A percentile compares a stretch with the other conserved stretches of the same genome.
phyloP scores from a whole-genome alignment of 2,888 invertebrate species.

The Byasa hedistus region DNA sequence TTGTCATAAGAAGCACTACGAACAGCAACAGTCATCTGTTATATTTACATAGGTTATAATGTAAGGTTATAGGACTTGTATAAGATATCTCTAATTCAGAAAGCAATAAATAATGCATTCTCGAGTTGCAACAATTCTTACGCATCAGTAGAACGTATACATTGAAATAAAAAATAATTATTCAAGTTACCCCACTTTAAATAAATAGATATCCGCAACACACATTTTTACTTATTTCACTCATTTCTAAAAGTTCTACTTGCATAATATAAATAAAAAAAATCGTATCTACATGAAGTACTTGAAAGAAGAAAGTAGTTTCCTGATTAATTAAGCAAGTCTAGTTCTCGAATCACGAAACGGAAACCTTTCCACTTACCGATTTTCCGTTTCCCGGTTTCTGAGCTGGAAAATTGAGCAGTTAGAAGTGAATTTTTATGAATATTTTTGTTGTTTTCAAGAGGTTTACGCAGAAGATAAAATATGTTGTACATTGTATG shows the following conservation, averaged over 20 bases:
- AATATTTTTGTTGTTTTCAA: slow-evolving; percentile 18
- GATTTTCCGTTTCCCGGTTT: slow-evolving; percentile 44
- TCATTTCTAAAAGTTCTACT: neutral
- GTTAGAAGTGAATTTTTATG: slow-evolving; percentile 11
- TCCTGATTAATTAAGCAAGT: slow-evolving; percentile 16
- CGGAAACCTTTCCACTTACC: slow-evolving; percentile 48
- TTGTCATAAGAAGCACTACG: too few species aligned
- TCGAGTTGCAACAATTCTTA: too few species aligned
- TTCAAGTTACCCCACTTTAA: too few species aligned
- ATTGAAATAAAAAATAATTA: too few species aligned
- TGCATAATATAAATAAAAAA: neutral
- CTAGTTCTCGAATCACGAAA: slow-evolving; percentile 33
- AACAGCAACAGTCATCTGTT: too few species aligned
- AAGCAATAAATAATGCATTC: too few species aligned
- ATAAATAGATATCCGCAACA: too few species aligned
- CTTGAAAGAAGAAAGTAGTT: neutral
- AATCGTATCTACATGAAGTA: neutral
- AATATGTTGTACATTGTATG: neutral
- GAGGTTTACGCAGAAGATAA: neutral
- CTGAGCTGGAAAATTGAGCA: slow-evolving; percentile 24
- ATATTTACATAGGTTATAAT: too few species aligned
- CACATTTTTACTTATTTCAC: neutral
- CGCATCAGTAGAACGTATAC: too few species aligned
- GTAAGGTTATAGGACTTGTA: too few species aligned
- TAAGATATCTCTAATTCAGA: too few species aligned